Conservation (phyloP, 2,888 invertebrate species). For the Lamproptera curius region DNA sequence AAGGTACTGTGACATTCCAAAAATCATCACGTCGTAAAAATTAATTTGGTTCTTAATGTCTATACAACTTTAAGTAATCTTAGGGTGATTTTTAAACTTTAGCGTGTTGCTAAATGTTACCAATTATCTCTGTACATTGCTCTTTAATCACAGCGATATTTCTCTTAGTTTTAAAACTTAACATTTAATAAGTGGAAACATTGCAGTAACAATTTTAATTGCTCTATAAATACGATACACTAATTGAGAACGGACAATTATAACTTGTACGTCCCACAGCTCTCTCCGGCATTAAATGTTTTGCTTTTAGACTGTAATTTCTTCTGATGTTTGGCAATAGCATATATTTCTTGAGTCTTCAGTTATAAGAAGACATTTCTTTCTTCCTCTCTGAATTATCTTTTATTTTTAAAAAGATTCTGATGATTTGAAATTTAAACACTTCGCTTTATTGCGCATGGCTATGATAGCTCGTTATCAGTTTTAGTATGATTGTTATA, state of each 20-base stretch:
- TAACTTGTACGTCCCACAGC: slow-evolving; percentile 12
- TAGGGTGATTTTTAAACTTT: no score
- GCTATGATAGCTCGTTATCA: not conserved
- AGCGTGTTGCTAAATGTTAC: no score
- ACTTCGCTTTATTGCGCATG: no score
- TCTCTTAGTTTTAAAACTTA: slow-evolving; percentile 8
- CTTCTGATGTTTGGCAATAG: slow-evolving; percentile 7
- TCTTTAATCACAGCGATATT: not conserved
- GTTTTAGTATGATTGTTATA: not conserved
- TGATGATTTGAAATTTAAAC: not conserved
- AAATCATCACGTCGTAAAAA: no score
- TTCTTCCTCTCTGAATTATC: not conserved
- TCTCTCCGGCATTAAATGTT: slow-evolving; percentile 21
- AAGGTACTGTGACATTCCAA: no score
- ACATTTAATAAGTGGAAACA: slow-evolving; percentile 9
- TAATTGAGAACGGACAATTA: slow-evolving; percentile 23
- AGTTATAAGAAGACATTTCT: not conserved
- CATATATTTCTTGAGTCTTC: slow-evolving; percentile 5
- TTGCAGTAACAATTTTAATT: slow-evolving; percentile 17
- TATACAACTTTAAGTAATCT: no score
- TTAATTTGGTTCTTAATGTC: no score
- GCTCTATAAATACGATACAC: slow-evolving; percentile 23
- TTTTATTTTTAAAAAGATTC: not conserved
- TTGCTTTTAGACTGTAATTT: slow-evolving; percentile 4
- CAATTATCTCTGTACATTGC: no score